Evolutionary conservation across 2,797 vertebrate genomes (phyloP).

Genomic region (Calcarius lapponicus): DNA sequence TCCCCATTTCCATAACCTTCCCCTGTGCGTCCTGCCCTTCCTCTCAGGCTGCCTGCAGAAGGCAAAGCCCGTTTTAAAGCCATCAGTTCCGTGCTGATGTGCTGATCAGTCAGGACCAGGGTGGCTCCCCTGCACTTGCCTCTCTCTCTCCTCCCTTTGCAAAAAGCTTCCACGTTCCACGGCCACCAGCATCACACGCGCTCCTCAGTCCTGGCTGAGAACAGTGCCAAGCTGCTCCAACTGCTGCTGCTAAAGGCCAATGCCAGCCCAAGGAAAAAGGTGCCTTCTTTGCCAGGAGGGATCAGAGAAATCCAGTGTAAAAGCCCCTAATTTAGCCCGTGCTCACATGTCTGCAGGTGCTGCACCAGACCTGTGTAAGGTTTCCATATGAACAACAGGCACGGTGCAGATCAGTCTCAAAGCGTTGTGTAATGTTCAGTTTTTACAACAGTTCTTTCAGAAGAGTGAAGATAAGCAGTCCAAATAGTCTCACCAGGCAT

Average conservation of each 20-base stretch:
- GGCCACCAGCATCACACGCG: rapidly evolving
- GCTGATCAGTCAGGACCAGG: rapidly evolving
- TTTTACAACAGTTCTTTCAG: neutral
- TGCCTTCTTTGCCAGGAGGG: neutral
- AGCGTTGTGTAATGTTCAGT: neutral
- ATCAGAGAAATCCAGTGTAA: neutral
- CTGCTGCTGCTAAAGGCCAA: neutral
- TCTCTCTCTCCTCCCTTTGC: neutral
- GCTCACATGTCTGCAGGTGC: neutral
- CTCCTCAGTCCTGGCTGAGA: neutral
- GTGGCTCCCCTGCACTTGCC: neutral
- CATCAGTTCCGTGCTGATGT: rapidly evolving
- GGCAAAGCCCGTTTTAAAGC: neutral
- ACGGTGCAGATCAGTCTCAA: neutral
- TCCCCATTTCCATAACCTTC: neutral
- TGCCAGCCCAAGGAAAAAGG: neutral
- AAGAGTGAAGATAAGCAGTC: neutral
- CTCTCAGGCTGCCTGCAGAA: neutral
- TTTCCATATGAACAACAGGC: neutral
- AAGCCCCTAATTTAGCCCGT: neutral
- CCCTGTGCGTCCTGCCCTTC: neutral
- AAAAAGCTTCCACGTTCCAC: neutral
- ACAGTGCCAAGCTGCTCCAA: neutral
- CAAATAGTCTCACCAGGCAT: neutral
- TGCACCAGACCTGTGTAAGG: neutral